Conservation (phyloP, 2,888 invertebrate genomes). For the Heliconius cydno region DNA sequence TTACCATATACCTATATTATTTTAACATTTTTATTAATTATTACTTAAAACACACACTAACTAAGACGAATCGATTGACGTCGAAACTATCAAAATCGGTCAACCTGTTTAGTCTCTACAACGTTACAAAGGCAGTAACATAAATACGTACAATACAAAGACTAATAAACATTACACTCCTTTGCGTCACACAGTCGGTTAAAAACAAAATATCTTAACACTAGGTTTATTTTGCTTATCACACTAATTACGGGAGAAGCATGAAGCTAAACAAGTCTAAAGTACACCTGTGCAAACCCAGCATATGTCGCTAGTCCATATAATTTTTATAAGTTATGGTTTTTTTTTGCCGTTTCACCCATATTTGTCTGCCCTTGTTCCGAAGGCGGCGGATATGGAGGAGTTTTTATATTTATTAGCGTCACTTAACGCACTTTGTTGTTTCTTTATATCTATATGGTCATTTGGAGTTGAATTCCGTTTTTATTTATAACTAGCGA, state of each 20-base stretch:
- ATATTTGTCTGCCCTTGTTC: slow-evolving; percentile 10
- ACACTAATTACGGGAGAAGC: background rate
- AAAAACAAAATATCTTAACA: background rate
- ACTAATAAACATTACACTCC: background rate
- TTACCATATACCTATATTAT: too few species aligned
- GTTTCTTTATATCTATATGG: background rate
- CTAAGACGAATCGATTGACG: too few species aligned
- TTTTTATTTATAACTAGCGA: too few species aligned
- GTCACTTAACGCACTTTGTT: background rate
- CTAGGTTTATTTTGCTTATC: background rate
- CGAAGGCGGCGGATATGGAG: slow-evolving; percentile 21
- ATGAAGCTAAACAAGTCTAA: background rate
- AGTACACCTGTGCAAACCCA: background rate
- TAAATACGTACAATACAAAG: too few species aligned
- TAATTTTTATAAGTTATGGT: too few species aligned
- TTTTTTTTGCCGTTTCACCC: background rate
- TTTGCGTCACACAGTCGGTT: background rate
- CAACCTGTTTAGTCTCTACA: too few species aligned
- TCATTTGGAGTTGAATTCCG: background rate
- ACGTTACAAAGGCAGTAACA: too few species aligned
- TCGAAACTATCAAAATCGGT: too few species aligned
- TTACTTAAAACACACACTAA: too few species aligned
- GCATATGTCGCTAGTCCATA: background rate
- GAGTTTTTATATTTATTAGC: slow-evolving; percentile 7
- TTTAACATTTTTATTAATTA: too few species aligned